phyloP scores from a whole-genome alignment of 2,797 vertebrate genomes.

The Monodelphis domestica region DNA sequence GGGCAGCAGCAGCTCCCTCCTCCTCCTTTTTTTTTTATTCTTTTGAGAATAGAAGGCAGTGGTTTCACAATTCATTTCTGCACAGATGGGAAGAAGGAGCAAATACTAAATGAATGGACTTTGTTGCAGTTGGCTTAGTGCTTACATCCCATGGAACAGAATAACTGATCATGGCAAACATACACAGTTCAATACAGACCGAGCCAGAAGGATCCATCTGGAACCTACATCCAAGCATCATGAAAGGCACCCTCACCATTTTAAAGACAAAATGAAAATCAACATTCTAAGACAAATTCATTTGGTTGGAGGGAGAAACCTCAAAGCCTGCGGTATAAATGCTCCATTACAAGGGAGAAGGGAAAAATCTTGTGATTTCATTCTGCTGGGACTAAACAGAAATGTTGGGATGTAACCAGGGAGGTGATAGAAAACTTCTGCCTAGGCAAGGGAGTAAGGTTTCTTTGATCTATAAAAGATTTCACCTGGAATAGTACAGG shows the following conservation, averaged over 20 bases:
- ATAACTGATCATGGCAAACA: neutral
- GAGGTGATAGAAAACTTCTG: neutral
- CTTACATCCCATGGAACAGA: conserved; percentile 3
- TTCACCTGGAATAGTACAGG: neutral
- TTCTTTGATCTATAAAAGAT: neutral
- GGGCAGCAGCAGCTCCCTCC: neutral
- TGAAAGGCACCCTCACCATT: neutral
- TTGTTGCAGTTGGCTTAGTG: neutral
- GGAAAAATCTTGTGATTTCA: neutral
- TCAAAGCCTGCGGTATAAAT: neutral
- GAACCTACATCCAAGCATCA: neutral
- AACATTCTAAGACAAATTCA: neutral
- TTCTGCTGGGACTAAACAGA: neutral
- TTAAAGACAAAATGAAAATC: neutral
- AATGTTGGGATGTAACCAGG: neutral
- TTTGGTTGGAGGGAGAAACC: neutral
- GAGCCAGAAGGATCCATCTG: neutral
- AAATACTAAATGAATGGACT: neutral
- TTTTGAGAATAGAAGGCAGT: conserved; percentile 16
- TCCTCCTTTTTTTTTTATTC: neutral
- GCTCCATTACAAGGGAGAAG: neutral
- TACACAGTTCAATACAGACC: neutral
- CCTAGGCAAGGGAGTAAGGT: neutral
- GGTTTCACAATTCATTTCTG: conserved; percentile 26
- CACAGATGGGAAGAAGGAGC: conserved; percentile 18